Percentiles rank a stretch among this genome's conserved stretches.
These are phyloP conservation scores for Drosophila saltans DNA, from an alignment of 1,140 invertebrate genomes.

Conservation along the genomic window DNA sequence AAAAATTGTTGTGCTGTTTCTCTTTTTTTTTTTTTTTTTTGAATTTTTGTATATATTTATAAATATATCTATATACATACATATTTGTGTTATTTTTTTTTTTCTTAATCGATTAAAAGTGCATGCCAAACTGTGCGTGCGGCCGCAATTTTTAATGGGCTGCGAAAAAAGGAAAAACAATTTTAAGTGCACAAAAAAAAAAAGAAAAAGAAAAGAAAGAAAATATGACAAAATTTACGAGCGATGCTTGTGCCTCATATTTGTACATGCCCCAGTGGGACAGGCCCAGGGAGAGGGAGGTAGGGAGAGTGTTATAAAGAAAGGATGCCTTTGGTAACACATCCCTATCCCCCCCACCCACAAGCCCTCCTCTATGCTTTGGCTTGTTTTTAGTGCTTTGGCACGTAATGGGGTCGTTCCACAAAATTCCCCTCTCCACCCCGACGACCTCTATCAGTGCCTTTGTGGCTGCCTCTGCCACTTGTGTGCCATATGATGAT, in stretches of 20 bases:
- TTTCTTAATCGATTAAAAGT: conserved; percentile 76
- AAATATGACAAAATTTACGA: conserved; percentile 81
- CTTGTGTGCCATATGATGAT: conserved; percentile 62
- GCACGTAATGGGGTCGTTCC: conserved; percentile 75
- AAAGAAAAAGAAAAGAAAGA: conserved; percentile 39
- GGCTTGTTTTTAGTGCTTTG: conserved; percentile 78
- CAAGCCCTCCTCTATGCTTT: conserved; percentile 4
- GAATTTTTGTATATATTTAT: conserved; percentile 1
- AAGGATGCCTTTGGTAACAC: neutral
- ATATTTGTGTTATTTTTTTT: conserved; percentile 18
- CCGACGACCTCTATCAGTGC: conserved; percentile 20
- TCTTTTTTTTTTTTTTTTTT: conserved; percentile 30
- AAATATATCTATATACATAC: neutral
- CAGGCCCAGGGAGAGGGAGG: neutral
- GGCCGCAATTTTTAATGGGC: conserved; percentile 77
- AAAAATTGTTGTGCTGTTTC: conserved; percentile 35
- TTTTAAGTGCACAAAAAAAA: conserved; percentile 23
- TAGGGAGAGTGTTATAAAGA: neutral
- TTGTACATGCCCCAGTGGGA: conserved; percentile 40
- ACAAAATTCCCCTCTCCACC: conserved; percentile 26
- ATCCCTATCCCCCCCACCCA: conserved; percentile 21
- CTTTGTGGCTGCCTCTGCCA: conserved; percentile 56
- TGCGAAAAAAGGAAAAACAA: conserved; percentile 68
- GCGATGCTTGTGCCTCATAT: conserved; percentile 62
- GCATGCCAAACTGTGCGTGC: conserved; percentile 78